Conservation (phyloP, 1,140 invertebrate species). For the Euwallacea fornicatus region DNA sequence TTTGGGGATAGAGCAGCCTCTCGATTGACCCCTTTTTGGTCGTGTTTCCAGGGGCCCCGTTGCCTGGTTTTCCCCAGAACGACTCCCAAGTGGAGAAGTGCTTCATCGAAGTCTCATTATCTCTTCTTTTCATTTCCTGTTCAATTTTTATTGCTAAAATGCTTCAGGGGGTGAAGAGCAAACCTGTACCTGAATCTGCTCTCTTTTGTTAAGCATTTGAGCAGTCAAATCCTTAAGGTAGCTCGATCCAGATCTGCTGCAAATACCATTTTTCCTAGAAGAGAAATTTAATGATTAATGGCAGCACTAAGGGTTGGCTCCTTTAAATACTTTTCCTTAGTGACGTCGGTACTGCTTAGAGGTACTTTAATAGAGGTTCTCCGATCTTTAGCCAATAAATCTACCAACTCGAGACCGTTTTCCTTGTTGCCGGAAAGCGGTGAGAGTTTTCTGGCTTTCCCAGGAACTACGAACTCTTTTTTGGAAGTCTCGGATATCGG, state of each 20-base stretch:
- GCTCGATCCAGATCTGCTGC: slow-evolving; percentile 37
- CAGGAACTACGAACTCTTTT: slow-evolving; percentile 40
- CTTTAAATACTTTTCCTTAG: slow-evolving; percentile 48
- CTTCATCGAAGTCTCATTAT: slow-evolving; percentile 59
- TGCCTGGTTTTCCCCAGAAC: slow-evolving; percentile 68
- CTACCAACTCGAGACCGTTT: slow-evolving; percentile 68
- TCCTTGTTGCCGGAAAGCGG: slow-evolving; percentile 56
- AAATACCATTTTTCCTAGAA: slow-evolving; percentile 37
- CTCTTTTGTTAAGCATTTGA: slow-evolving; percentile 48
- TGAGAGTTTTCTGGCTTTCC: slow-evolving; percentile 54
- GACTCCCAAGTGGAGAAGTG: slow-evolving; percentile 69
- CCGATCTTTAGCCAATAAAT: slow-evolving; percentile 62
- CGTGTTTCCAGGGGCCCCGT: slow-evolving; percentile 62
- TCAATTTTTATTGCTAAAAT: not conserved
- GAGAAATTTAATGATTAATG: slow-evolving; percentile 17
- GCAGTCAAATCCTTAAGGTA: slow-evolving; percentile 48
- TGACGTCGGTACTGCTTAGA: slow-evolving; percentile 62
- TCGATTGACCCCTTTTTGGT: slow-evolving; percentile 49
- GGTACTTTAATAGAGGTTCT: slow-evolving; percentile 53
- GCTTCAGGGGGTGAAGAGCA: not conserved
- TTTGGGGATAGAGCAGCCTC: slow-evolving; percentile 47
- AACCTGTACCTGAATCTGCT: slow-evolving; percentile 42
- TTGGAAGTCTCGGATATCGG: slow-evolving; percentile 26
- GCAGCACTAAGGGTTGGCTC: not conserved
- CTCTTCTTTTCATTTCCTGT: slow-evolving; percentile 58